Conservation (phyloP, 2,113 vertebrate species). For the Oenanthe oenanthe region DNA sequence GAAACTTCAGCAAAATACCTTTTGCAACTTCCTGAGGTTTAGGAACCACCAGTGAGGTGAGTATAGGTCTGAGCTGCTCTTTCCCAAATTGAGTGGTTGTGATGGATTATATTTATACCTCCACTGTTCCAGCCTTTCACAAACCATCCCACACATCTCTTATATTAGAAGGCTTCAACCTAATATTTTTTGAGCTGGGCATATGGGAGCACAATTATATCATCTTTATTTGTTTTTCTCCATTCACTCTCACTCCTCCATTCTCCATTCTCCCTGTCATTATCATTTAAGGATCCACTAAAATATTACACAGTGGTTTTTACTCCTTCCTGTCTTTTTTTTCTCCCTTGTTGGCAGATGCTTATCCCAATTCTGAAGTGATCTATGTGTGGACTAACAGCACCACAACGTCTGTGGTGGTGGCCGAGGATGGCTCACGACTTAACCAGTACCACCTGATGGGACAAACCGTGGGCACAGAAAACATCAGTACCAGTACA, state of each 20-base stretch:
- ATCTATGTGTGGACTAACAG: slow-evolving; percentile 92
- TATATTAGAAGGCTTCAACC: neutral
- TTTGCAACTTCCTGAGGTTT: neutral
- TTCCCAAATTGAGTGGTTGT: neutral
- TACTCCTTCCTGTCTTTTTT: neutral
- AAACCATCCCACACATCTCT: neutral
- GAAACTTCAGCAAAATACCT: neutral
- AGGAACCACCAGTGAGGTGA: neutral
- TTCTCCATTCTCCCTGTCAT: neutral
- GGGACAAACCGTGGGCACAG: slow-evolving; percentile 89
- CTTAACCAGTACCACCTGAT: slow-evolving; percentile 97
- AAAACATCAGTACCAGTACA: slow-evolving; percentile 93
- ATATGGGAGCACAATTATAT: slow-evolving; percentile 4
- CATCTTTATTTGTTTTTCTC: slow-evolving; percentile 10
- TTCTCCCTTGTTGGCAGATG: slow-evolving; percentile 74
- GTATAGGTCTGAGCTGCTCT: neutral
- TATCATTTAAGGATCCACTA: neutral
- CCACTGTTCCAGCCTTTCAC: neutral
- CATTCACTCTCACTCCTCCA: slow-evolving; percentile 25
- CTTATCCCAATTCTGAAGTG: slow-evolving; percentile 95
- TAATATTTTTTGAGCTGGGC: slow-evolving; percentile 30
- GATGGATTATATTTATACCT: neutral
- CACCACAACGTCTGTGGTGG: slow-evolving; percentile 90
- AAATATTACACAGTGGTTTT: neutral
- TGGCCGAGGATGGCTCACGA: slow-evolving; percentile 93